Evolutionary conservation across 2,113 vertebrate genomes (phyloP), one percentile per base, ranked within the genome.

Genomic region (Castor canadensis): DNA sequence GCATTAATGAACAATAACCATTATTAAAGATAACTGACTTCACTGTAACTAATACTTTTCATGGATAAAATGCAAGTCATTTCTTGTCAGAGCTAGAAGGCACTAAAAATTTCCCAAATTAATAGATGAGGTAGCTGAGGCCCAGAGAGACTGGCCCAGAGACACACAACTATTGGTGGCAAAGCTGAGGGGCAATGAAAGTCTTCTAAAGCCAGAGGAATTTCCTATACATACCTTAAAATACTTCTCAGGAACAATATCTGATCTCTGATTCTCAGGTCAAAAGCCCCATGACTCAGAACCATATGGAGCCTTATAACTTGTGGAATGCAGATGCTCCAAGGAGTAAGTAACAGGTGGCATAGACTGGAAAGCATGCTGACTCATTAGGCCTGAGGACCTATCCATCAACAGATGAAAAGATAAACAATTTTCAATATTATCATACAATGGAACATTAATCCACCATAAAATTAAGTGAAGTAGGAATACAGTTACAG

Each of bases 301-400:
- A 83, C 72, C 26, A 54, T 8, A 15, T 40, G 7, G 26, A 93
- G 9, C 38, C 16, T 83, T 54, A 6, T 38, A 38, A 35, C 13
- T 12, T 11, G 12, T 49, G 28, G 20, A 56, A 58, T 62, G 19
- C 77, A n/a, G 49, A 40, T 64, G 38, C 16, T 26, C 52, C 2
- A 2, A 60, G 5, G 9, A 22, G 35, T 9, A 19, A 22, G 35
- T 9, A 19, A 1, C 1, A 19, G 22, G 35, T 40, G 6, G 47
- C 64, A 9, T 60, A 66, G 40, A 83, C 1, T n/a, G 1, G 67
- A 92, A 89, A 69, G 16, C 30, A 75, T 40, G 9, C 3, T 45
- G 49, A 30, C 20, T 5, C 1, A 20, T 13, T 5, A 0, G n/a
- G 5, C n/a, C 52, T 32, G 5, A 82, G 58, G 5, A 3, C 79